A percentile compares a stretch with the other conserved stretches of the same genome.
Evolutionary conservation across 1,140 invertebrate species (phyloP).

Genomic region (Chymomyza costata): DNA sequence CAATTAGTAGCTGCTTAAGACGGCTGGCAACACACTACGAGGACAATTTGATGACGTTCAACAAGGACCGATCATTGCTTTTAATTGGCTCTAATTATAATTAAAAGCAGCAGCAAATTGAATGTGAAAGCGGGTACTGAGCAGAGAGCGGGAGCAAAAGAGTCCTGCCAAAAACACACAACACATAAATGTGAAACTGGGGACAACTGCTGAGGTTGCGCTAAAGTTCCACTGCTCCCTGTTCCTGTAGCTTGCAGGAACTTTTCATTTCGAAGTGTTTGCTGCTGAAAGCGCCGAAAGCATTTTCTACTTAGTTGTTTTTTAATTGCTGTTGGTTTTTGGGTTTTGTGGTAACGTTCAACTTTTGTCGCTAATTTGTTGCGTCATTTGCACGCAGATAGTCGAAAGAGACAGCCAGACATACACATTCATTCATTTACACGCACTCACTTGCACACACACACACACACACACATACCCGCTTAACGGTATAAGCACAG

Average conservation of each 20-base stretch:
- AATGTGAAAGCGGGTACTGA: constrained; percentile 60
- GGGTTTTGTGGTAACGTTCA: constrained; percentile 38
- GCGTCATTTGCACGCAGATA: constrained; percentile 43
- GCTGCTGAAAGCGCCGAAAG: constrained; percentile 22
- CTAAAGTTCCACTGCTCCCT: constrained; percentile 2
- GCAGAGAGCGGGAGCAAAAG: too few species aligned
- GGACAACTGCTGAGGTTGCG: constrained; percentile 26
- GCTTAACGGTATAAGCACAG: constrained; percentile 7
- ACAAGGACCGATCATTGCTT: constrained; percentile 43
- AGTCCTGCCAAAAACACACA: too few species aligned
- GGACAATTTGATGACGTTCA: too few species aligned
- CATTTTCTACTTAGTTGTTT: constrained; percentile 45
- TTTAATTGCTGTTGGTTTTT: constrained; percentile 53
- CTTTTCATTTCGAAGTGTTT: background rate
- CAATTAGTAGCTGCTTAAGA: too few species aligned
- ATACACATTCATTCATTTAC: background rate
- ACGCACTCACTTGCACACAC: too few species aligned
- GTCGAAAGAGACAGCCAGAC: background rate
- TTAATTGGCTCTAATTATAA: constrained; percentile 69
- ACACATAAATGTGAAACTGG: too few species aligned
- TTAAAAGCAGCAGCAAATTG: constrained; percentile 60
- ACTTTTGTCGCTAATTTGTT: constrained; percentile 68
- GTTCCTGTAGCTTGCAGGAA: background rate
- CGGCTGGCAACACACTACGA: too few species aligned
- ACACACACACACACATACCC: constrained; percentile 8